A percentile compares a stretch with the other conserved stretches of the same genome.
Evolutionary conservation across 2,797 vertebrate species (phyloP).

Genomic region (Microctenopoma lineatum): DNA sequence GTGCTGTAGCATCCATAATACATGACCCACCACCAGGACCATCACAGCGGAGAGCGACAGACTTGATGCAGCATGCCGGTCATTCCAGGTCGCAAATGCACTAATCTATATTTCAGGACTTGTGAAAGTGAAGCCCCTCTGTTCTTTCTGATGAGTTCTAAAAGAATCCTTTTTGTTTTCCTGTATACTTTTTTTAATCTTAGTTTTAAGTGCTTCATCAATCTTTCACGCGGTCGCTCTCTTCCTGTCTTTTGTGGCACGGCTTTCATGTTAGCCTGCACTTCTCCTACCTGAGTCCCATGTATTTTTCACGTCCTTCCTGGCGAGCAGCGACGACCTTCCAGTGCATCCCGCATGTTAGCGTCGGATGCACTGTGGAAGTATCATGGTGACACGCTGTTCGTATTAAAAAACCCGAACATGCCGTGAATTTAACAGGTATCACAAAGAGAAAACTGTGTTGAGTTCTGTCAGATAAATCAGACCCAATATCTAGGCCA

Average conservation of each 20-base stretch:
- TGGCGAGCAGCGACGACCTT: slow-evolving; percentile 55
- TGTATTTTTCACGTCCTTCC: slow-evolving; percentile 76
- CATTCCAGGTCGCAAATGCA: slow-evolving; percentile 82
- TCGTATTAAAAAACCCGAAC: slow-evolving; percentile 1
- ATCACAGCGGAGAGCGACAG: slow-evolving; percentile 65
- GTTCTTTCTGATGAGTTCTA: slow-evolving; percentile 75
- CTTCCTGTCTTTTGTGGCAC: slow-evolving; percentile 73
- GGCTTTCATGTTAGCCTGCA: slow-evolving; percentile 79
- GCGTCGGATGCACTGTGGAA: slow-evolving; percentile 3
- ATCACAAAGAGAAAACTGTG: slow-evolving; percentile 2
- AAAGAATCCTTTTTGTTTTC: slow-evolving; percentile 79
- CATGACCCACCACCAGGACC: slow-evolving; percentile 86
- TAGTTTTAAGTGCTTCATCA: slow-evolving; percentile 80
- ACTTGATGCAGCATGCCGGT: slow-evolving; percentile 64
- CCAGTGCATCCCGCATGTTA: slow-evolving; percentile 17
- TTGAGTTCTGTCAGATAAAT: slow-evolving; percentile 6
- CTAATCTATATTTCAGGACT: slow-evolving; percentile 84
- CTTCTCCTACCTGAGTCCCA: slow-evolving; percentile 73
- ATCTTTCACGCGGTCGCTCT: slow-evolving; percentile 77
- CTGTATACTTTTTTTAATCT: slow-evolving; percentile 75
- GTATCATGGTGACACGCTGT: slow-evolving; percentile 19
- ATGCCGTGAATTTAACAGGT: slow-evolving; percentile 11
- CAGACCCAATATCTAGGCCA: slow-evolving; percentile 10
- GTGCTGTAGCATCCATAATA: slow-evolving; percentile 87
- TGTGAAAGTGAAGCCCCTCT: slow-evolving; percentile 54